phyloP scores from a whole-genome alignment of 2,797 vertebrate species.

The Clarias laeviceps region DNA sequence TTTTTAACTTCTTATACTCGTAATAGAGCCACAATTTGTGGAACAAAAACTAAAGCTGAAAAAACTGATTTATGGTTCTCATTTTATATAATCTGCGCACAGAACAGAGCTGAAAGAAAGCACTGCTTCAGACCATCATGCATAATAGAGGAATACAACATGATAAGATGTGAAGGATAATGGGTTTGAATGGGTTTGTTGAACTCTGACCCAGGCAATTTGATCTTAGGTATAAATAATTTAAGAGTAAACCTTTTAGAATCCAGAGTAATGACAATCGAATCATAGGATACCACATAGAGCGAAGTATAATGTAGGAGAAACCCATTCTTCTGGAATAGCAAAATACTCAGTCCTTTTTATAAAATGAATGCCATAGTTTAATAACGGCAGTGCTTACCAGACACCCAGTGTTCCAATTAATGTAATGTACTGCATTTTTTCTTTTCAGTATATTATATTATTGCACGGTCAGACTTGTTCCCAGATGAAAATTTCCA shows the following conservation, averaged over 20 bases:
- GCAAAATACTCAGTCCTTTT: not conserved
- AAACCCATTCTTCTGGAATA: not conserved
- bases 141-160: constrained; percentile 52
- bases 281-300: constrained; percentile 16
- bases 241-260: constrained; percentile 34
- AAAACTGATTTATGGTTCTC: not conserved
- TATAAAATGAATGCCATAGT: not conserved
- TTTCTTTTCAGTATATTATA: not conserved
- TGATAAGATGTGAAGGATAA: constrained; percentile 49
- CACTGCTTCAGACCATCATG: constrained; percentile 40
- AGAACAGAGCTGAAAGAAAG: constrained; percentile 26
- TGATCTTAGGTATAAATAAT: constrained; percentile 56
- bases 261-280: constrained; percentile 23
- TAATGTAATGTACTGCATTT: not conserved
- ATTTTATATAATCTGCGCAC: constrained; percentile 28
- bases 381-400: not conserved
- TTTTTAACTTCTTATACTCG: not conserved
- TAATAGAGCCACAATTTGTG: not conserved
- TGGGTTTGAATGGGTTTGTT: constrained; percentile 52
- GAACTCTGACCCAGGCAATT: constrained; percentile 57
- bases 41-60: not conserved
- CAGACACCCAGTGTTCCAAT: not conserved
- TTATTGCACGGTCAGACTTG: not conserved
- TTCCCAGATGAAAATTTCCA: not conserved
- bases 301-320: not conserved